Conservation (phyloP, 1,140 invertebrate species). For the Bacillus rossius region DNA sequence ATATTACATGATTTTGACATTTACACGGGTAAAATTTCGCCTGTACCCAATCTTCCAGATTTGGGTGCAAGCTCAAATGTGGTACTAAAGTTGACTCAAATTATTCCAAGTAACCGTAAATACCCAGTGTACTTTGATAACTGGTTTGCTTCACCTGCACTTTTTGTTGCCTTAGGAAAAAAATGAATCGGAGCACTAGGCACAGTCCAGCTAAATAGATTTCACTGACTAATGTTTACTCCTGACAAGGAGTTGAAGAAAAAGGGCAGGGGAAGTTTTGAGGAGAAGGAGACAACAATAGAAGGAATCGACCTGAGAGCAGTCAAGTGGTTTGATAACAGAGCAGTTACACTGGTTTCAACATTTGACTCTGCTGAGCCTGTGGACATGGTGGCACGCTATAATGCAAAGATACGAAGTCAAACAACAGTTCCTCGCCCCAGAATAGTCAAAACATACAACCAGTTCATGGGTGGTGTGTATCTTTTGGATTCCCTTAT, state of each 20-base stretch:
- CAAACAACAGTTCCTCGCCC: no score
- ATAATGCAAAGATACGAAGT: no score
- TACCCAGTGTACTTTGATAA: conserved; percentile 27
- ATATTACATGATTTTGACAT: conserved; percentile 41
- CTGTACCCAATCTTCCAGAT: conserved; percentile 14
- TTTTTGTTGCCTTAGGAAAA: conserved; percentile 18
- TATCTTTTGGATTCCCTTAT: conserved; percentile 20
- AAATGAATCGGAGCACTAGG: conserved; percentile 33
- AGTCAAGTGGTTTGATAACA: conserved; percentile 13
- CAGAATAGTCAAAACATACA: conserved; percentile 17
- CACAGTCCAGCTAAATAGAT: conserved; percentile 37
- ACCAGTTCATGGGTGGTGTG: conserved; percentile 21
- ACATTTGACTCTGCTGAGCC: no score
- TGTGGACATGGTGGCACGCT: no score
- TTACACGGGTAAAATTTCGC: conserved; percentile 32
- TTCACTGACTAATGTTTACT: conserved; percentile 31
- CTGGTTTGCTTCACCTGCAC: conserved; percentile 22
- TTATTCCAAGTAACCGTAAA: conserved; percentile 16
- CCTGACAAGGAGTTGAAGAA: conserved; percentile 6
- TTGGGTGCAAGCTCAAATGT: conserved; percentile 21
- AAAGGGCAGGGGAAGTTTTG: not conserved
- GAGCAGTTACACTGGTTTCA: not conserved
- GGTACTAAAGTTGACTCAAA: conserved; percentile 16
- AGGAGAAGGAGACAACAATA: conserved; percentile 8
- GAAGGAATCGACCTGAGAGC: not conserved